A percentile compares a stretch with the other conserved stretches of the same genome.
Conservation (phyloP, 2,888 invertebrate species). For the Nasonovia ribisnigri region DNA sequence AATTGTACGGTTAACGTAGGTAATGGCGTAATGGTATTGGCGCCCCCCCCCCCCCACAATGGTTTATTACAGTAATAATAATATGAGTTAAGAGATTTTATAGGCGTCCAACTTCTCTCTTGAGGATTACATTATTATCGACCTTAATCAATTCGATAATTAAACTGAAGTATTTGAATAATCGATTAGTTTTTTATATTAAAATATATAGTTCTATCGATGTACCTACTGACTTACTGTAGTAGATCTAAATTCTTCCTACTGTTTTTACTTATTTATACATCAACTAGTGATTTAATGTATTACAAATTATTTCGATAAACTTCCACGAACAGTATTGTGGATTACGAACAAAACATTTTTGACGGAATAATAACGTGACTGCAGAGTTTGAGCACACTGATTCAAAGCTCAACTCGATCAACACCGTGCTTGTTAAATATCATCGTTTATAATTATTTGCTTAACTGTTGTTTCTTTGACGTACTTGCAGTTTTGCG, state of each 20-base stretch:
- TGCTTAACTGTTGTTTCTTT: not conserved
- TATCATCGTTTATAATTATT: not conserved
- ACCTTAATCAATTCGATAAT: conserved; percentile 20
- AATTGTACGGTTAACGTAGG: not conserved
- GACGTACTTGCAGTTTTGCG: not conserved
- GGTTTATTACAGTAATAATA: not conserved
- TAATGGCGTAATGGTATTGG: not conserved
- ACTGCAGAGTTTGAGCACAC: not conserved
- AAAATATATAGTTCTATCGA: not conserved
- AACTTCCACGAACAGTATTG: not conserved
- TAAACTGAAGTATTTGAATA: not conserved
- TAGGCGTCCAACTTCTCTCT: not conserved
- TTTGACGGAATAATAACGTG: not conserved
- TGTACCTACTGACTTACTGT: too few relatives aligned
- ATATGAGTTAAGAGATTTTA: conserved; percentile 24
- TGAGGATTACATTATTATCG: not conserved
- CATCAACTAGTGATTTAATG: not conserved
- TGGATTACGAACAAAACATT: not conserved
- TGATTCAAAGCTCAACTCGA: not conserved
- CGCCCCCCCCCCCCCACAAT: not conserved
- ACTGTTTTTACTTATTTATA: not conserved
- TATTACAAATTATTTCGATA: not conserved
- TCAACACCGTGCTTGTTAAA: not conserved
- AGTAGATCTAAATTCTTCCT: too few relatives aligned
- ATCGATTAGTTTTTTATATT: not conserved